Base-by-base conservation (phyloP, 2,113 vertebrate genomes). In the Crotalus horridus region DNA sequence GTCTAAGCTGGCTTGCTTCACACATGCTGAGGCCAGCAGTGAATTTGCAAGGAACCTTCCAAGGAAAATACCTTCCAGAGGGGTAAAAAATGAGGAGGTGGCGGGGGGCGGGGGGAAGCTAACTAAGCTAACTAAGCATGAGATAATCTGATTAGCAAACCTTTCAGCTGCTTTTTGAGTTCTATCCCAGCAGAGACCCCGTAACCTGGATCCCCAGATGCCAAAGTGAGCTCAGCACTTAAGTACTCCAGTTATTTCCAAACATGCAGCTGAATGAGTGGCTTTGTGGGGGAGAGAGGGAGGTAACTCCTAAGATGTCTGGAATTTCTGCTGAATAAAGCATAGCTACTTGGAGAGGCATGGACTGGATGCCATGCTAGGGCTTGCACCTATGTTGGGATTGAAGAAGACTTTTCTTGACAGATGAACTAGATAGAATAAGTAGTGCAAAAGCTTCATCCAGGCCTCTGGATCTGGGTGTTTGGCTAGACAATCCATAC, bases 31-130 rank as follows among this genome's bases (percentile, higher is more conserved):
- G 95, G 96, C 97, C 97, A 95, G 95, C 85, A 95, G 95, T 96
- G 93, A 96, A 90, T 96, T 95, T 96, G 95, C 94, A 96, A 96
- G 97, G 97, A 96, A 91, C 94, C 89, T 94, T 97, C 97, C 97
- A 98, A 97, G 90, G 93, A 97, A 97, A 98, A 98, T 97, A 98
- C 94, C 95, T 97, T 94, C 13, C 97, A 95, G 97, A 95, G 95
- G 94, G 56, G 97, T 94, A 94, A 95, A 95, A 95, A 51, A 96
- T 43, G 43, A 48, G n/a, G 39, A 3, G n/a, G 29, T 1, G 39
- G 2, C 0, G 17, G 26, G 96, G 94, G 95, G 93, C 95, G 93
- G 94, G 95, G 94, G 94, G 96, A 20, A 95, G 96, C 96, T 95
- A 96, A 96, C 94, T 96, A 97, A 98, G 96, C 96, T 97, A 97